Evolutionary conservation across 2,113 vertebrate genomes (phyloP), one percentile per base, ranked within the genome.

Genomic region (Xiphophorus couchianus): DNA sequence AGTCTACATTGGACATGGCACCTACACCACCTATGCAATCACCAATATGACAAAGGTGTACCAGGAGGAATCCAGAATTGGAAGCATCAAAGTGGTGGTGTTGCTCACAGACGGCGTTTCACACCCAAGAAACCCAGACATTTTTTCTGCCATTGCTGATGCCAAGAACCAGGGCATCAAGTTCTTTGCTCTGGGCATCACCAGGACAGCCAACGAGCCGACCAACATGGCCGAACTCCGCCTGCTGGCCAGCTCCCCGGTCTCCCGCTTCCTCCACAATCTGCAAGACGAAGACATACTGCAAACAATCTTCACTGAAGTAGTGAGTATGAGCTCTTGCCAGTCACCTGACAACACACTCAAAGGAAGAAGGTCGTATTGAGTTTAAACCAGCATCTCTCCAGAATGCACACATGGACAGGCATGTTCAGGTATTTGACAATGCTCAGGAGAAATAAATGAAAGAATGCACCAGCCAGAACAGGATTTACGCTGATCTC

Each of bases 31-130:
- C 63, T 97, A 97, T 0, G 97, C 97, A 85, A 96, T 97, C 86
- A 97, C 96, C 83, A 97, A 98, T 89, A 94, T 97, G 84, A 98
- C 97, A 64, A 94, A 92, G 73, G 94, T 97, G 62, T 98, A 96
- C 83, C 73, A 92, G 89, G 95, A 94, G 29, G 96, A 98, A 88
- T 96, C 96, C 19, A 94, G 69, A 42, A 84, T 65, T 0, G 88
- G 89, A 22, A 95, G 95, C 37, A 86, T 96, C 81, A 96, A 94
- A 89, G 93, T 96, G 58, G 96, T 95, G 0, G 1, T 98, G 51
- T 94, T 98, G 31, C 89, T 97, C 60, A 97, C 96, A 0, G 95
- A 97, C 61, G 96, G 97, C 7, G 90, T 94, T 25, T 94, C 95
- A 64, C 96, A 97, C 73, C 96, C 96, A 11, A 95, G 96, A 87